A percentile compares a stretch with the other conserved stretches of the same genome.
phyloP scores from a whole-genome alignment of 2,888 invertebrate species.

The Rhogogaster chlorosoma region DNA sequence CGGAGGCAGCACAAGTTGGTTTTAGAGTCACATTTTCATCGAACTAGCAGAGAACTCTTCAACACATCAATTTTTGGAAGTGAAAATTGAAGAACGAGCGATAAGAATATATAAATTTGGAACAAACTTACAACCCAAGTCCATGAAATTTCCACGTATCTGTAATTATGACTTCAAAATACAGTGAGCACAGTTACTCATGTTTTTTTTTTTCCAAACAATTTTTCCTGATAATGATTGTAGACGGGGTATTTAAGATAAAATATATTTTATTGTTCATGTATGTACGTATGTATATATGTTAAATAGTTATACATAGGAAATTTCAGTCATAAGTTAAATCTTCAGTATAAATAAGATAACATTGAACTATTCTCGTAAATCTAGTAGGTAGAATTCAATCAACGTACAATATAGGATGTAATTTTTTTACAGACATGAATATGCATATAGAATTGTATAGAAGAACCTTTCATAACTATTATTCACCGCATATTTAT shows the following conservation, averaged over 20 bases:
- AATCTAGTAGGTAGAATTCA: neutral
- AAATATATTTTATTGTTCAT: slow-evolving; percentile 32
- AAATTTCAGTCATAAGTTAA: slow-evolving; percentile 14
- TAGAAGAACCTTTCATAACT: neutral
- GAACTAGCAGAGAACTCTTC: too few relatives aligned
- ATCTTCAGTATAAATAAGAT: neutral
- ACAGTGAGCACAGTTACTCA: neutral
- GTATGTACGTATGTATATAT: too few relatives aligned
- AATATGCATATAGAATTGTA: neutral
- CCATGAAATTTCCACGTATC: too few relatives aligned
- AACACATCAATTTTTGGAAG: too few relatives aligned
- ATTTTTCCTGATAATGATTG: neutral
- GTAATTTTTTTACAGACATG: neutral
- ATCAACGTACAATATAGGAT: neutral
- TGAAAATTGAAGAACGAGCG: too few relatives aligned
- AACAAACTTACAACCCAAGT: too few relatives aligned
- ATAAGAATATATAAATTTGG: too few relatives aligned
- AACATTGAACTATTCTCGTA: neutral
- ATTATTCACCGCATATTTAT: neutral
- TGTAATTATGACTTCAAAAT: too few relatives aligned
- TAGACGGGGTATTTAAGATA: neutral
- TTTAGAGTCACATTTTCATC: too few relatives aligned
- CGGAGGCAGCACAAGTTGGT: too few relatives aligned
- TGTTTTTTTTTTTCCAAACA: neutral
- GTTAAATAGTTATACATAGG: neutral